Percentiles rank a stretch among this genome's conserved stretches.
phyloP scores from a whole-genome alignment of 2,888 invertebrate genomes.

The Ormyrus pomaceus region DNA sequence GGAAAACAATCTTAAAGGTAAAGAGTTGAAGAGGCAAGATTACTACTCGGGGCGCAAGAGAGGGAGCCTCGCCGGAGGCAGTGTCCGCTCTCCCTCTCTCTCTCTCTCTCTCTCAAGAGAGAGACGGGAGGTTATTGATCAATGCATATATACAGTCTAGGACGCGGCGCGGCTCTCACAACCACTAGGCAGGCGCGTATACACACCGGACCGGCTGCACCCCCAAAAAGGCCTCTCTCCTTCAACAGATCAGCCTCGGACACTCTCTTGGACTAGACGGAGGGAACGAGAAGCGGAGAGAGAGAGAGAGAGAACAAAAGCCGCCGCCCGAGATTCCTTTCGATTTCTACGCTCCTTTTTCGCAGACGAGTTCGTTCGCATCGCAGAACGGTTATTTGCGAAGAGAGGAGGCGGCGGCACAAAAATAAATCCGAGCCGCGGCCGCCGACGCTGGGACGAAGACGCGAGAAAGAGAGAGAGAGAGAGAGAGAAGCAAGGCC shows the following conservation, averaged over 20 bases:
- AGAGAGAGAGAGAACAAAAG: slow-evolving; percentile 11
- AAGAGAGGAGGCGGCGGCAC: slow-evolving; percentile 43
- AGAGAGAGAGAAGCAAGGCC: slow-evolving; percentile 31
- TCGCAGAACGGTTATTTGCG: slow-evolving; percentile 52
- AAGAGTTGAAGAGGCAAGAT: too few species aligned
- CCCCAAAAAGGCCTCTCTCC: slow-evolving; percentile 10
- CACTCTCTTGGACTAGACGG: slow-evolving; percentile 16
- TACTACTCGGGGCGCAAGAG: too few species aligned
- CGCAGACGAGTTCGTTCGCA: slow-evolving; percentile 51
- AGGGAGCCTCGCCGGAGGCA: too few species aligned
- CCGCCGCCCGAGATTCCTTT: slow-evolving; percentile 46
- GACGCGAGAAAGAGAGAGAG: neutral
- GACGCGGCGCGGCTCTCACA: neutral
- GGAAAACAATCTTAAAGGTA: too few species aligned
- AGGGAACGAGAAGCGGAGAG: neutral
- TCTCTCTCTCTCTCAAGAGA: neutral
- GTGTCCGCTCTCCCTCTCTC: too few species aligned
- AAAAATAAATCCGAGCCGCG: slow-evolving; percentile 45
- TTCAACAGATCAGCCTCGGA: slow-evolving; percentile 1
- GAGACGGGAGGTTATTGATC: slow-evolving; percentile 39
- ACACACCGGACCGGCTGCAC: neutral
- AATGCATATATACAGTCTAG: slow-evolving; percentile 12
- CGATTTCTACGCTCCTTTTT: slow-evolving; percentile 54
- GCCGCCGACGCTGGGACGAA: slow-evolving; percentile 4
- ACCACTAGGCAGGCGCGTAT: too few species aligned